A percentile compares a stretch with the other conserved stretches of the same genome.
Conservation (phyloP, 2,888 invertebrate genomes). For the Fragum sueziense region DNA sequence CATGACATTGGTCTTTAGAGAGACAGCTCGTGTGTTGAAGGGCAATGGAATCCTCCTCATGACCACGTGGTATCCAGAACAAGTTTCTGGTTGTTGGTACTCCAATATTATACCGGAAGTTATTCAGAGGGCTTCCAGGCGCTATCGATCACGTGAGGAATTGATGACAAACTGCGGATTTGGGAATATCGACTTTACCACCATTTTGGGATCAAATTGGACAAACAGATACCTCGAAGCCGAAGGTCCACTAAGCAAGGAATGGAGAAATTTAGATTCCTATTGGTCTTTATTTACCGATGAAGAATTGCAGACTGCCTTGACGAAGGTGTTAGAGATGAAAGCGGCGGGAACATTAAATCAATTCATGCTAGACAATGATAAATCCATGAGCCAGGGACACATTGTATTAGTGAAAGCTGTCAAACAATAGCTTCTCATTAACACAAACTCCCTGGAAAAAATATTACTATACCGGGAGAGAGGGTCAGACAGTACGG, state of each 20-base stretch:
- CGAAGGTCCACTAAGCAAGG: conserved; percentile 12
- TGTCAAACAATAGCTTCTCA: conserved; percentile 5
- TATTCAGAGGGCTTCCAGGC: background rate
- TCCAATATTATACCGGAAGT: background rate
- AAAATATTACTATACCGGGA: too few relatives aligned
- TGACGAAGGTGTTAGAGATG: conserved; percentile 1
- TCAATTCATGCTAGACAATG: conserved; percentile 19
- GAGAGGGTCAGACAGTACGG: too few relatives aligned
- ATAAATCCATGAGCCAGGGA: conserved; percentile 1
- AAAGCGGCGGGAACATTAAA: conserved; percentile 14
- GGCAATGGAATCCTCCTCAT: background rate
- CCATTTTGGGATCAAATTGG: background rate
- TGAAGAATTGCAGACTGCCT: background rate
- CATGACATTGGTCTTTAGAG: background rate
- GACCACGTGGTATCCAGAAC: background rate
- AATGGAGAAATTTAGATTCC: conserved; percentile 16
- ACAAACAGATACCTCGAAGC: background rate
- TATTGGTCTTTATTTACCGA: conserved; percentile 21
- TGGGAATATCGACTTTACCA: background rate
- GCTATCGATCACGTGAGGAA: background rate
- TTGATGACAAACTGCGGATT: background rate
- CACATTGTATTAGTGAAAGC: background rate
- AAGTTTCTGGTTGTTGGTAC: background rate
- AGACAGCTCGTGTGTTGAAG: background rate
- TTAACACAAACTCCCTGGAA: too few relatives aligned